Evolutionary conservation across 2,113 vertebrate species (phyloP).

Genomic region (Monarcha castaneiventris): DNA sequence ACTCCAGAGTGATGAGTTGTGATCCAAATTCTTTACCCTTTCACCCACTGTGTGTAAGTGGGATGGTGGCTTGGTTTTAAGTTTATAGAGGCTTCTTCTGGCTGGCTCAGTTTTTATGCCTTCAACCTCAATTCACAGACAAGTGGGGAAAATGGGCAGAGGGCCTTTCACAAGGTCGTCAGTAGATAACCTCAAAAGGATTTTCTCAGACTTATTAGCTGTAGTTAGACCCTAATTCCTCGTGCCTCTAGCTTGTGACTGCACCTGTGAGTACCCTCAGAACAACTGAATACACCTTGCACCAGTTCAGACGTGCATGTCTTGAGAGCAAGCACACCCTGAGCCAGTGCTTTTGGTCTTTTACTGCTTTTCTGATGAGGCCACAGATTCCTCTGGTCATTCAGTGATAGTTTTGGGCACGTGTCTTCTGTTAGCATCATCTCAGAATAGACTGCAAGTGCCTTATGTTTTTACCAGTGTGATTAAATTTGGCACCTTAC

Average conservation of each 20-base stretch:
- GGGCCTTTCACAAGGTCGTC: background rate
- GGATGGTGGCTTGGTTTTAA: background rate
- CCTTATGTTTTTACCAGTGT: background rate
- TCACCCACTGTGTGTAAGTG: background rate
- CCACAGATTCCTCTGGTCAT: background rate
- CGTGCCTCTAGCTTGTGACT: background rate
- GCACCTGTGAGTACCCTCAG: background rate
- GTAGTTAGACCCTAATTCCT: background rate
- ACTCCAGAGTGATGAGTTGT: background rate
- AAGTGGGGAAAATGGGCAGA: background rate
- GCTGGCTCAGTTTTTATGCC: background rate
- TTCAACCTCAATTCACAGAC: background rate
- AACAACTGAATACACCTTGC: background rate
- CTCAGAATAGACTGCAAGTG: background rate
- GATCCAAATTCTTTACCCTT: background rate
- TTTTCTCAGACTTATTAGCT: background rate
- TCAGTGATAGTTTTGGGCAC: background rate
- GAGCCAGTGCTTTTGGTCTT: background rate
- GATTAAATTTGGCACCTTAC: background rate
- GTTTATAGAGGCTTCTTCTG: background rate
- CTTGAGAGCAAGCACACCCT: background rate
- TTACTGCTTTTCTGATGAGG: background rate
- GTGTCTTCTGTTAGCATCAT: background rate
- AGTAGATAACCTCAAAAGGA: background rate
- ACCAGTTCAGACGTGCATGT: accelerated